Base-by-base conservation (phyloP, 2,113 vertebrate genomes). In the Strix uralensis region DNA sequence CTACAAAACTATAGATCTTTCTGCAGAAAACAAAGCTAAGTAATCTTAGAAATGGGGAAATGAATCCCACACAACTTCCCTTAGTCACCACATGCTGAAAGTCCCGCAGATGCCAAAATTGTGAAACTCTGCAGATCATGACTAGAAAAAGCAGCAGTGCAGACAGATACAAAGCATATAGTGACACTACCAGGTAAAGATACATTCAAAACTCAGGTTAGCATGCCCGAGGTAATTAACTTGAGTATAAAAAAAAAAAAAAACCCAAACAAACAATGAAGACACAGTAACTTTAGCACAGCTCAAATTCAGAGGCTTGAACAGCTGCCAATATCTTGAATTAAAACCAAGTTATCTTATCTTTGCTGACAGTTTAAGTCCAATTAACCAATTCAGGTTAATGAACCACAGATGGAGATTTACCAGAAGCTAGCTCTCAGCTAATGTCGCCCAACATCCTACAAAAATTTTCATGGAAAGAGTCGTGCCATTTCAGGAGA, bases 11-110 rank as follows among this genome's bases (percentile, higher is more conserved):
- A n/a, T 23, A 85, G 42, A 36, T 36, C 21, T 42, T 90, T 86
- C 92, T 92, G 70, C 49, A 85, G 89, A 92, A 94, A 90, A 88
- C 46, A 92, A 81, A 92, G 38, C 62, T 52, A 89, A 94, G 91
- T 49, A 71, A 91, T 91, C 93, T 95, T 69, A 94, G 81, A 91
- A 93, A 94, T 29, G 30, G 78, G 91, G 81, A 96, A 97, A 46
- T 79, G 73, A 93, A 97, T 93, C 94, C 87, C 91, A 94, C 96
- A 92, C 61, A 95, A 85, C 81, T 94, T 95, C 92, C 84, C 88
- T 88, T 93, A 94, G 78, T 88, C 90, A 96, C 88, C 67, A 95
- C 58, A 80, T 11, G 5, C 79, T 86, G 18, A 66, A 94, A 92
- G 91, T 92, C 84, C 89, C 5, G 5, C 71, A 20, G 9, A 83